Conservation (phyloP, 2,797 vertebrate species). For the Clarias platycephalus region DNA sequence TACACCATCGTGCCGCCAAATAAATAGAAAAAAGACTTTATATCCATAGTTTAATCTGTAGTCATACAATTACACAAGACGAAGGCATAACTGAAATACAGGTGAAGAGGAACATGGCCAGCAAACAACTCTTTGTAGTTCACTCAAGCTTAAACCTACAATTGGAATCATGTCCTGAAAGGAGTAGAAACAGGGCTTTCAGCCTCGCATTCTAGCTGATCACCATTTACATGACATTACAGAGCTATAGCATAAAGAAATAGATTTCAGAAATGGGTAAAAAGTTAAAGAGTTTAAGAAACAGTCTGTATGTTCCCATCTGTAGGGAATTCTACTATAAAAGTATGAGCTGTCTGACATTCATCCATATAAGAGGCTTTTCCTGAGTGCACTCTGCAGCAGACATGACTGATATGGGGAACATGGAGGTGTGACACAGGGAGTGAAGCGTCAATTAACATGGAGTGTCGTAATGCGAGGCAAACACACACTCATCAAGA, state of each 20-base stretch:
- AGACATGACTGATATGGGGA: constrained; percentile 23
- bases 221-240: constrained; percentile 6
- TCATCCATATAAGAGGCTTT: constrained; percentile 28
- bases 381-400: constrained; percentile 32
- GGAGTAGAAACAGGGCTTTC: background rate
- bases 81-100: background rate
- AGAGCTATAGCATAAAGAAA: background rate
- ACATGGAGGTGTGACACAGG: constrained; percentile 20
- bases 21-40: background rate
- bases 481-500: constrained; percentile 25
- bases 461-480: constrained; percentile 35
- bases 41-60: background rate
- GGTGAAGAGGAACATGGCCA: too few species aligned
- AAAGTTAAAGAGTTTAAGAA: constrained; percentile 3
- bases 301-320: background rate
- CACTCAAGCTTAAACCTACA: background rate
- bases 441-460: constrained; percentile 37
- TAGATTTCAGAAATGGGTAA: background rate
- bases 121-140: background rate
- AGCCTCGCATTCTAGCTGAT: background rate
- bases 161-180: background rate
- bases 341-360: constrained; percentile 26
- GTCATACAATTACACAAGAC: background rate
- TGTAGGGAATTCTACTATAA: constrained; percentile 20
- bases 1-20: too few species aligned